Evolutionary conservation across 2,888 invertebrate species (phyloP).

Genomic region (Spialia ferax): DNA sequence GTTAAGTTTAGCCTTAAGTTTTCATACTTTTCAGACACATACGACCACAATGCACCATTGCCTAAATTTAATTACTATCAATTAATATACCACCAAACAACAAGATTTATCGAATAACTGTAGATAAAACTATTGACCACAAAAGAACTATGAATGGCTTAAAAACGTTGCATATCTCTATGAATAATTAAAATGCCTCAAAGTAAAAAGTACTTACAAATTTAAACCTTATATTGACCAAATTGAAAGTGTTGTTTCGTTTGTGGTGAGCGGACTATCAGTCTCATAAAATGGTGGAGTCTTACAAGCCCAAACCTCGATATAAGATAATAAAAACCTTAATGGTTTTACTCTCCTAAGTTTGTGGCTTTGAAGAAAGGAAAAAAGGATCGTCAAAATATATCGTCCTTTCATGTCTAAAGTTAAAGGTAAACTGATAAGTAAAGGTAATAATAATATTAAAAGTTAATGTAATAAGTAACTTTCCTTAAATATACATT

Average conservation of each 20-base stretch:
- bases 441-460: background rate
- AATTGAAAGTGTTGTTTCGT: slow-evolving; percentile 37
- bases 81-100: background rate
- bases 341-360: slow-evolving; percentile 74
- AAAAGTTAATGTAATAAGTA: no score
- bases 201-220: background rate
- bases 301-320: slow-evolving; percentile 75
- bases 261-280: slow-evolving; percentile 37
- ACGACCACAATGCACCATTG: background rate
- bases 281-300: slow-evolving; percentile 54
- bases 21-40: background rate
- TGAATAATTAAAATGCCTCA: slow-evolving; percentile 67
- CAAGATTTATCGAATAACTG: slow-evolving; percentile 16
- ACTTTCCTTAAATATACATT: no score
- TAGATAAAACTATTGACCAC: slow-evolving; percentile 60
- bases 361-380: slow-evolving; percentile 64
- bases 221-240: background rate
- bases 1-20: no score
- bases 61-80: background rate
- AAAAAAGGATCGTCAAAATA: slow-evolving; percentile 55
- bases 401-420: background rate
- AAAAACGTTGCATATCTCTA: slow-evolving; percentile 68
- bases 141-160: slow-evolving; percentile 69
- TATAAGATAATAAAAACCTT: slow-evolving; percentile 79
- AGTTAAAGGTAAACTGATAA: slow-evolving; percentile 6